Conservation (phyloP, 2,888 invertebrate species). For the Crioceris asparagi region DNA sequence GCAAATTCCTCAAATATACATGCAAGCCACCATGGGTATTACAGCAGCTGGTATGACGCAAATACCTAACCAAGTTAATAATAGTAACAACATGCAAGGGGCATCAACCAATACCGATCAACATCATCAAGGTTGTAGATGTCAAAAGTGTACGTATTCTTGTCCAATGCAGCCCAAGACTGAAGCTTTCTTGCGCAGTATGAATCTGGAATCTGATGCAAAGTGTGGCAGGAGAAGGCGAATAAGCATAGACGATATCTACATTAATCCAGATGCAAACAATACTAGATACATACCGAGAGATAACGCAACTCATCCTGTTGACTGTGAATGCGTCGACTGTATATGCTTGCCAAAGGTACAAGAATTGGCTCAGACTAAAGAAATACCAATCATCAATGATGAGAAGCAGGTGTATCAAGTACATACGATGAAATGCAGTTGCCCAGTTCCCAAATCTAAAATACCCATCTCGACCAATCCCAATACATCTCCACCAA, state of each 20-base stretch:
- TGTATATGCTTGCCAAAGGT: conserved; percentile 21
- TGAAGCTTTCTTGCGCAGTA: conserved; percentile 3
- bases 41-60: too few species aligned
- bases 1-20: too few species aligned
- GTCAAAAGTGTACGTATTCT: background rate
- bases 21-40: too few species aligned
- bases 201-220: conserved; percentile 5
- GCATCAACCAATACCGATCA: too few species aligned
- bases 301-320: conserved; percentile 10
- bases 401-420: conserved; percentile 23
- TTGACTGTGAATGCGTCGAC: conserved; percentile 23
- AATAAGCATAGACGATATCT: conserved; percentile 11
- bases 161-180: background rate
- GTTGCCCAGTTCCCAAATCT: conserved; percentile 11
- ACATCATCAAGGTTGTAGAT: too few species aligned
- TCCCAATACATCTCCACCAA: conserved; percentile 4
- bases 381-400: conserved; percentile 17
- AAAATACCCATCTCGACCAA: conserved; percentile 19
- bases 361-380: conserved; percentile 18
- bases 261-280: background rate
- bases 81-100: too few species aligned
- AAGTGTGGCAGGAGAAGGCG: conserved; percentile 4
- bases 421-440: conserved; percentile 11
- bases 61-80: too few species aligned
- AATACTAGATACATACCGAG: background rate